Conservation (phyloP, 2,888 invertebrate species). For the Ligdia adustata region DNA sequence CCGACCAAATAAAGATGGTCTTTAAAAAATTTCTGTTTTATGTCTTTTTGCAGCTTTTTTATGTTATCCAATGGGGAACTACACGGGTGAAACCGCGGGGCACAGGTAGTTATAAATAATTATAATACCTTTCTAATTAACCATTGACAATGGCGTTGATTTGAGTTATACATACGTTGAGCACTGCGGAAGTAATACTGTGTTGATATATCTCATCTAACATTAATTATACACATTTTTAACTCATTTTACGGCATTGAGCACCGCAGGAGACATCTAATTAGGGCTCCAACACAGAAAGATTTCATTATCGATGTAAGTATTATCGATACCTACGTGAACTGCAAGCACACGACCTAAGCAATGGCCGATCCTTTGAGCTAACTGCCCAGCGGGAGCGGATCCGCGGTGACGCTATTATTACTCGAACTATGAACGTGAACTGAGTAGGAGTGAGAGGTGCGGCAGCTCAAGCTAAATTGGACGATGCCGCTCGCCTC, state of each 20-base stretch:
- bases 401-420: constrained; percentile 55
- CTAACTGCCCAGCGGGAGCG: constrained; percentile 51
- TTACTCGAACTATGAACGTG: constrained; percentile 36
- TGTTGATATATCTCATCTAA: too few species aligned
- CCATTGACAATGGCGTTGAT: too few species aligned
- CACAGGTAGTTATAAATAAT: too few species aligned
- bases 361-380: constrained; percentile 69
- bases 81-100: too few species aligned
- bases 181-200: too few species aligned
- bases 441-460: constrained; percentile 42
- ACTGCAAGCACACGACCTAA: constrained; percentile 70
- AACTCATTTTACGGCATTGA: constrained; percentile 16
- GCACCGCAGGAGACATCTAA: constrained; percentile 51
- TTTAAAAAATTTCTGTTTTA: too few species aligned
- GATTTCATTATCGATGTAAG: constrained; percentile 77
- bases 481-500: constrained; percentile 63
- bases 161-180: too few species aligned
- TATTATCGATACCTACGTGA: constrained; percentile 74
- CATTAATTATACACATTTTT: neutral
- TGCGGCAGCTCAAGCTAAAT: constrained; percentile 51
- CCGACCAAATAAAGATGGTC: too few species aligned
- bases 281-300: constrained; percentile 59
- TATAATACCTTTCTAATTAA: too few species aligned
- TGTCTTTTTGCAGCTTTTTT: too few species aligned
- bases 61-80: too few species aligned